Evolutionary conservation across 2,797 vertebrate genomes (phyloP), one percentile per base, ranked within the genome.

Genomic region (Myiothlypis coronata): DNA sequence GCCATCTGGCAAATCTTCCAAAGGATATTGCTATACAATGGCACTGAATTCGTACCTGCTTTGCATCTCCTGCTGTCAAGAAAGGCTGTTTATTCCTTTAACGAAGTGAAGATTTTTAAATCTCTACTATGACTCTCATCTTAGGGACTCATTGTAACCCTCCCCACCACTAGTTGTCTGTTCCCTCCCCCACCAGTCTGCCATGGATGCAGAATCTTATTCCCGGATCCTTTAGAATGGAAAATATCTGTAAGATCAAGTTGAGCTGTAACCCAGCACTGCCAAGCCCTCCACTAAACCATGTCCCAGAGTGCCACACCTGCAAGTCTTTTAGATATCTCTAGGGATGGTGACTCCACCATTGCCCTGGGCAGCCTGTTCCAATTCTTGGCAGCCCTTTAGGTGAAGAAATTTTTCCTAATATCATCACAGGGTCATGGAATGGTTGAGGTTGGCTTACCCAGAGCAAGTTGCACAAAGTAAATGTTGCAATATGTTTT

Each of bases 1-100:
- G 81, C 93, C 68, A 70, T 87, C 90, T 94, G 93, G 93, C 93
- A 95, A 88, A 87, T 74, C 77, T 76, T 96, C 67, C 83, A 68
- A 71, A 84, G 84, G 83, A 74, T 47, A 85, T 60, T 82, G 50
- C 83, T 71, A 46, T 55, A 32, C 68, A 90, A 30, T 43, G 32
- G 74, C 77, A 74, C 80, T 35, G 57, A 75, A 83, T 61, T 77
- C 20, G 32, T 87, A 37, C 83, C n/a, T 89, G 83, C 78, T 76
- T 74, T 77, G 46, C 74, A 85, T 83, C 53, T 87, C 78, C 78
- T 91, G 82, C 91, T 91, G 21, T 56, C 56, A 34, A 80, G 53
- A n/a, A 47, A 71, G 50, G 60, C 71, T 77, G 22, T 94, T 89
- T 60, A 56, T 21, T 88, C 74, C 49, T 77, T 26, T 68, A 77